These are phyloP conservation scores for Rhea pennata DNA, from an alignment of 2,113 vertebrate genomes.

Conservation along the genomic window DNA sequence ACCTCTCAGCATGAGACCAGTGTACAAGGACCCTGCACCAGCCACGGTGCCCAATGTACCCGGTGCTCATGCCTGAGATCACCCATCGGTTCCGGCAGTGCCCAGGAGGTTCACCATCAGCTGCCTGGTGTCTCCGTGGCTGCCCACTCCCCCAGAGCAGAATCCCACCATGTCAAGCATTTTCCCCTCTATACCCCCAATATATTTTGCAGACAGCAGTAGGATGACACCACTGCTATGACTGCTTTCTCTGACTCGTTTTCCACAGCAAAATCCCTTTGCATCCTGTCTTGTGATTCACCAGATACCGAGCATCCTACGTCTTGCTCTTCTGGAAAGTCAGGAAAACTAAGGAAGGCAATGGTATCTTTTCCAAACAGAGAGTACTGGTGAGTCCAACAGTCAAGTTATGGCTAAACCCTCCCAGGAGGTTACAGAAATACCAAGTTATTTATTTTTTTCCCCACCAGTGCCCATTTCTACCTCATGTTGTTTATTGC, in stretches of 20 bases:
- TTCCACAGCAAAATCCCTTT: neutral
- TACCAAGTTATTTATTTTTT: neutral
- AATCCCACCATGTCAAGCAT: accelerated
- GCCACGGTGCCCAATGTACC: neutral
- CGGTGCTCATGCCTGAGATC: neutral
- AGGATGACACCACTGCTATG: neutral
- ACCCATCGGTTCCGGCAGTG: neutral
- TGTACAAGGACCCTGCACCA: neutral
- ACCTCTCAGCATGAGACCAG: neutral
- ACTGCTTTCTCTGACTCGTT: neutral
- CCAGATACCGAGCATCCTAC: neutral
- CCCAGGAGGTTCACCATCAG: neutral
- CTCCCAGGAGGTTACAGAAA: constrained; percentile 7
- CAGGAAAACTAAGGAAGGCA: neutral
- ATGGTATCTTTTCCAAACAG: neutral
- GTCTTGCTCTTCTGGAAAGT: neutral
- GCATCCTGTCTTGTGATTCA: accelerated
- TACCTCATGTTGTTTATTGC: neutral
- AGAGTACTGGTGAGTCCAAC: neutral
- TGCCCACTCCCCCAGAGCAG: accelerated
- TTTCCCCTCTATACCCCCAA: accelerated
- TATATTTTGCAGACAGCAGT: neutral
- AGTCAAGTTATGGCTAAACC: neutral
- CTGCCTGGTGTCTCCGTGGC: neutral
- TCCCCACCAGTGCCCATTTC: neutral